A percentile compares a stretch with the other conserved stretches of the same genome.
Evolutionary conservation across 2,113 vertebrate genomes (phyloP).

Genomic region (Diphyllodes magnificus): DNA sequence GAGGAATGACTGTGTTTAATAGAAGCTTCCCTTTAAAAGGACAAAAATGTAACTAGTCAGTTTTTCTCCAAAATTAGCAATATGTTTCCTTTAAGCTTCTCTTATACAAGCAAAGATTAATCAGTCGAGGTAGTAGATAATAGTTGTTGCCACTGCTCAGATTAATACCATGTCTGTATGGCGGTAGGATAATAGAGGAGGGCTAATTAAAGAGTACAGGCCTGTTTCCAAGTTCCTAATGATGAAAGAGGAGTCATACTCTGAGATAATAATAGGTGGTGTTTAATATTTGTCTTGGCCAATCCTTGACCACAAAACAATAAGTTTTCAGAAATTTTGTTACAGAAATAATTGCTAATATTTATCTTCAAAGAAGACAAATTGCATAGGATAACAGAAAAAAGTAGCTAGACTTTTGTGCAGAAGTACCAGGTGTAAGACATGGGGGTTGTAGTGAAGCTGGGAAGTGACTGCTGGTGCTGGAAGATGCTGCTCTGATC

Average conservation of each 20-base stretch:
- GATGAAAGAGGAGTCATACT: background rate
- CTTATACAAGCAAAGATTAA: background rate
- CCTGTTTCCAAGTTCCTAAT: background rate
- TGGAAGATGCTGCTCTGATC: background rate
- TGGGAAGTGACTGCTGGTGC: background rate
- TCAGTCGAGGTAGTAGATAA: background rate
- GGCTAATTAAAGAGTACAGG: background rate
- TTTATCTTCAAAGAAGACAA: background rate
- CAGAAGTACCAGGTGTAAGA: background rate
- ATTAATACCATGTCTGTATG: background rate
- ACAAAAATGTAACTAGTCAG: background rate
- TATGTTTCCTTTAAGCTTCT: background rate
- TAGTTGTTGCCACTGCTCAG: background rate
- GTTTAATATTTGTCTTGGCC: background rate
- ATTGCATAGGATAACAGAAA: background rate
- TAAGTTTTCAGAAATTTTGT: background rate
- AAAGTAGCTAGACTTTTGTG: background rate
- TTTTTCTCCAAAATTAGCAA: background rate
- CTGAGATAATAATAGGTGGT: background rate
- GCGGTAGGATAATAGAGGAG: background rate
- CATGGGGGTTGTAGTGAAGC: rapidly evolving
- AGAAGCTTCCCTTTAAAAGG: background rate
- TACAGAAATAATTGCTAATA: background rate
- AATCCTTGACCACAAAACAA: background rate
- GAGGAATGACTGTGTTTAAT: background rate